These are phyloP conservation scores for Ellobium chinense DNA, from an alignment of 2,888 invertebrate genomes.

Conservation along the genomic window DNA sequence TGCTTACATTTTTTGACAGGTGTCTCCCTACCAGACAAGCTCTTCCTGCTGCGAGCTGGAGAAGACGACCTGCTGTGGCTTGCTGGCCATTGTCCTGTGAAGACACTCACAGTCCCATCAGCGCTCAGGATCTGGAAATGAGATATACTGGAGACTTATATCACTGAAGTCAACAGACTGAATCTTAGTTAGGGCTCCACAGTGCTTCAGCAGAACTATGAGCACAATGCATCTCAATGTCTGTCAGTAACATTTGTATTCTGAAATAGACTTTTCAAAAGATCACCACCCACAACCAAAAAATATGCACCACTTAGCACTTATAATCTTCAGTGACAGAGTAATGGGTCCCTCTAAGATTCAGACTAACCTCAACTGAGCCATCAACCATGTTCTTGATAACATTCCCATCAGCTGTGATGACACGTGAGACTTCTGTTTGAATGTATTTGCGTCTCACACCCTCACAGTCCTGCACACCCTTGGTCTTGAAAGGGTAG, in stretches of 20 bases:
- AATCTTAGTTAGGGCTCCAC: too few relatives aligned
- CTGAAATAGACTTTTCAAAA: too few relatives aligned
- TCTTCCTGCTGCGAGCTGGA: constrained; percentile 44
- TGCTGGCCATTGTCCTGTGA: constrained; percentile 63
- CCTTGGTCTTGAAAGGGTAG: constrained; percentile 74
- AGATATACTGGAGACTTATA: too few relatives aligned
- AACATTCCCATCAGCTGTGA: constrained; percentile 77
- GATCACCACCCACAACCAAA: too few relatives aligned
- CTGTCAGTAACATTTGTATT: too few relatives aligned
- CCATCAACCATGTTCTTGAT: constrained; percentile 77
- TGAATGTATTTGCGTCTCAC: constrained; percentile 65
- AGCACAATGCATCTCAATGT: too few relatives aligned
- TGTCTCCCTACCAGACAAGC: neutral
- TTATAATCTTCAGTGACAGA: too few relatives aligned
- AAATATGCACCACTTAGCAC: too few relatives aligned
- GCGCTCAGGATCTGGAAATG: constrained; percentile 73
- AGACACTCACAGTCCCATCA: constrained; percentile 74
- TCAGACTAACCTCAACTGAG: constrained; percentile 67
- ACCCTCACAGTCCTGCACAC: constrained; percentile 71
- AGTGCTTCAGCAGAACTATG: too few relatives aligned
- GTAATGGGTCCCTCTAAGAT: too few relatives aligned
- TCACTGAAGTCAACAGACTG: too few relatives aligned
- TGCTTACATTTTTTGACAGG: neutral
- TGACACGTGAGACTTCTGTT: constrained; percentile 72
- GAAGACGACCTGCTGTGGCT: constrained; percentile 59